These are phyloP conservation scores for Drepana arcuata DNA, from an alignment of 1,140 invertebrate species.

Conservation along the genomic window DNA sequence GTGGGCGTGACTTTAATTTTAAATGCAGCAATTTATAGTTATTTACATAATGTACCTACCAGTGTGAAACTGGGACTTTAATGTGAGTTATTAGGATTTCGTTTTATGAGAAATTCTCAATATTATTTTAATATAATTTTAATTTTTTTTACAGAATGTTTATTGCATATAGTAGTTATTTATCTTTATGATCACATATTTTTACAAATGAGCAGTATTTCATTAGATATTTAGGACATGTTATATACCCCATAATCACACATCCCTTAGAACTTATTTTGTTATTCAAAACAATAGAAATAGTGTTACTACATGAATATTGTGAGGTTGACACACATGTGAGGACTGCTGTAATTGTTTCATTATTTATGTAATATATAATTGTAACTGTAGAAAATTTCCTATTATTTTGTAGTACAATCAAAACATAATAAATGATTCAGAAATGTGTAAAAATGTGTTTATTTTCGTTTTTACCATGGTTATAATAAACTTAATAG, in stretches of 20 bases:
- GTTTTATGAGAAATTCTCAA: constrained; percentile 21
- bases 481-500: no score
- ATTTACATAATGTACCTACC: constrained; percentile 26
- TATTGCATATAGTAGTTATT: constrained; percentile 31
- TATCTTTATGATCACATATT: constrained; percentile 45
- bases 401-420: constrained; percentile 72
- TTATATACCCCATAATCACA: constrained; percentile 18
- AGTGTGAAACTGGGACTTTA: no score
- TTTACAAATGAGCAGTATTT: constrained; percentile 66
- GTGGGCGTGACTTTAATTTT: constrained; percentile 57
- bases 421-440: constrained; percentile 66
- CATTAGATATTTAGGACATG: constrained; percentile 46
- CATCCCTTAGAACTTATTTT: constrained; percentile 19
- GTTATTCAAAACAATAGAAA: constrained; percentile 18
- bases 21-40: constrained; percentile 47
- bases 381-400: constrained; percentile 66
- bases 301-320: constrained; percentile 19
- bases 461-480: no score
- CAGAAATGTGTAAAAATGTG: constrained; percentile 37
- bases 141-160: constrained; percentile 24
- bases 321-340: constrained; percentile 34
- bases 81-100: constrained; percentile 5
- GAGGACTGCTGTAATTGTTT: constrained; percentile 56
- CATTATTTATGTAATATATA: constrained; percentile 66
- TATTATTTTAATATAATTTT: constrained; percentile 43